Base-by-base conservation (phyloP, 2,113 vertebrate species). In the Myotis davidii region DNA sequence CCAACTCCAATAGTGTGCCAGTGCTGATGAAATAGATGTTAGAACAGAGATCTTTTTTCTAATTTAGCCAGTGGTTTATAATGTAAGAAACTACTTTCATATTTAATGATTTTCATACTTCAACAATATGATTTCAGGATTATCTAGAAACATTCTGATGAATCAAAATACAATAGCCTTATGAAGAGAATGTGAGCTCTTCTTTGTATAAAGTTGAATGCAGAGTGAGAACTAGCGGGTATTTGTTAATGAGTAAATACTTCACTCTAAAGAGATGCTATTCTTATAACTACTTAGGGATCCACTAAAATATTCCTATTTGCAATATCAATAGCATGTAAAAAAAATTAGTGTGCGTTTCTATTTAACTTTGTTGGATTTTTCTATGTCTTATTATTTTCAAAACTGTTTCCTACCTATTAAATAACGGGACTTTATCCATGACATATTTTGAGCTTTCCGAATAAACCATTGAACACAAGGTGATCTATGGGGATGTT, bases 251-350 rank as follows among this genome's bases (percentile, higher is more conserved):
- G 89, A 93, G 79, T 76, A 92, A 29, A 94, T 72, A 95, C 34
- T 48, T 83, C 37, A 85, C 56, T 85, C 39, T 96, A 95, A 97
- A 98, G 72, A 97, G 95, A 98, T 64, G 85, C 56, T 96, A 78
- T 42, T 96, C 86, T 88, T 81, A 78, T 2, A 74, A 70, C 37
- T 85, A 82, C 79, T 95, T 86, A 95, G 84, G 76, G 74, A 97
- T 91, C 94, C 92, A 86, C 69, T 97, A 90, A 95, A 91, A 91
- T 94, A 96, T 88, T 96, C 93, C 95, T 96, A 97, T 61, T 94
- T 95, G 81, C 85, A 97, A 86, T 96, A 97, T 92, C 56, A 76
- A 76, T 34, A 65, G 27, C 11, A 13, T 23, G 13, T 48, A 95
- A 94, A 93, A 42, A 42, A 42, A 91, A 85, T 85, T 76, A 67